Evolutionary conservation across 2,113 vertebrate genomes (phyloP).

Genomic region (Phasianus colchicus): DNA sequence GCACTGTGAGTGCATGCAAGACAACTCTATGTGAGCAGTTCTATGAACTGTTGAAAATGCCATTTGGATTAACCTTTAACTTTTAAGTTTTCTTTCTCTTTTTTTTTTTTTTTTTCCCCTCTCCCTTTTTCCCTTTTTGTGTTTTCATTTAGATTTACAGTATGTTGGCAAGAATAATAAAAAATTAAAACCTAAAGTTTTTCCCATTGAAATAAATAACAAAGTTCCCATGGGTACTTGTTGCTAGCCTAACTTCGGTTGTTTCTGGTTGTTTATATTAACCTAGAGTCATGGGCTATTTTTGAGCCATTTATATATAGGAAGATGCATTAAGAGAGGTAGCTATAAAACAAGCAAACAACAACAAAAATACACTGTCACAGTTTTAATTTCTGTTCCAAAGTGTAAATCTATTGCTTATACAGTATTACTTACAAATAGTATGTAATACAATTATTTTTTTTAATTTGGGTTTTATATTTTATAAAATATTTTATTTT

Average conservation of each 20-base stretch:
- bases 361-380: not conserved
- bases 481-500: too few species aligned
- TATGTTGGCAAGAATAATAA: not conserved
- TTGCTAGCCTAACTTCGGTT: not conserved
- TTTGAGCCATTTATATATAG: not conserved
- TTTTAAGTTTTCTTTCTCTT: not conserved
- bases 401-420: not conserved
- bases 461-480: not conserved
- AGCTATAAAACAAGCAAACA: not conserved
- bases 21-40: conserved; percentile 47
- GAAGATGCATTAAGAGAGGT: not conserved
- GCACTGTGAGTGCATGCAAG: not conserved
- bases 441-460: not conserved
- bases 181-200: not conserved
- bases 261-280: not conserved
- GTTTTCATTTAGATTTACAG: not conserved
- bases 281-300: not conserved
- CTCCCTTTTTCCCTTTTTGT: not conserved
- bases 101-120: not conserved
- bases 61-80: conserved; percentile 72
- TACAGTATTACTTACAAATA: not conserved
- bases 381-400: not conserved
- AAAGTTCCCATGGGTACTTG: not conserved
- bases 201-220: not conserved
- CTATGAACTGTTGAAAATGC: conserved; percentile 63